Evolutionary conservation across 2,113 vertebrate genomes (phyloP).

Genomic region (Cheilinus undulatus): DNA sequence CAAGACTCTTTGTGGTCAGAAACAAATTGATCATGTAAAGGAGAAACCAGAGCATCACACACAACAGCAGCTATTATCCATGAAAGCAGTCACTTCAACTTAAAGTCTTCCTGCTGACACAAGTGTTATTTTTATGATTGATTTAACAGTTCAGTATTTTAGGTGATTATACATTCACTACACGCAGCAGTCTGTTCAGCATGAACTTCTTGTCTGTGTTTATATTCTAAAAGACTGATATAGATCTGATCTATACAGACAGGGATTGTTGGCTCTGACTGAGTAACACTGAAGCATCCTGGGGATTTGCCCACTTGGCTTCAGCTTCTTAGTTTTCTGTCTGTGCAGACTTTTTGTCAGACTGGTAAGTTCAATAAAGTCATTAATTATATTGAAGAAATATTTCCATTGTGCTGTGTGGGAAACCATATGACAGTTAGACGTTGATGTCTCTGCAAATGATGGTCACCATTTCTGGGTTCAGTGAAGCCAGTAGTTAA

Average conservation of each 20-base stretch:
- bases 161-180: neutral
- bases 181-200: neutral
- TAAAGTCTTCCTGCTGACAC: neutral
- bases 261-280: constrained; percentile 41
- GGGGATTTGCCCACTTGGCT: constrained; percentile 49
- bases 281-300: constrained; percentile 38
- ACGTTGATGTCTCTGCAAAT: too few relatives aligned
- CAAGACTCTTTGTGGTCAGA: neutral
- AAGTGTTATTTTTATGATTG: neutral
- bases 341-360: neutral
- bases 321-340: neutral
- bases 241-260: constrained; percentile 34
- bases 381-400: neutral
- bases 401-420: too few relatives aligned
- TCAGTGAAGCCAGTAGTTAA: too few relatives aligned
- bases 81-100: neutral
- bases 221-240: constrained; percentile 21
- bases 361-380: too few relatives aligned
- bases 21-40: constrained; percentile 3
- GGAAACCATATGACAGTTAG: too few relatives aligned
- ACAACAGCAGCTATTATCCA: too few relatives aligned
- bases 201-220: neutral
- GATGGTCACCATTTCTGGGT: too few relatives aligned
- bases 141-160: neutral
- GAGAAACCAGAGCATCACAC: neutral